Percentiles rank a stretch among this genome's conserved stretches.
Evolutionary conservation across 2,797 vertebrate genomes (phyloP).

Genomic region (Eupleurogrammus muticus): DNA sequence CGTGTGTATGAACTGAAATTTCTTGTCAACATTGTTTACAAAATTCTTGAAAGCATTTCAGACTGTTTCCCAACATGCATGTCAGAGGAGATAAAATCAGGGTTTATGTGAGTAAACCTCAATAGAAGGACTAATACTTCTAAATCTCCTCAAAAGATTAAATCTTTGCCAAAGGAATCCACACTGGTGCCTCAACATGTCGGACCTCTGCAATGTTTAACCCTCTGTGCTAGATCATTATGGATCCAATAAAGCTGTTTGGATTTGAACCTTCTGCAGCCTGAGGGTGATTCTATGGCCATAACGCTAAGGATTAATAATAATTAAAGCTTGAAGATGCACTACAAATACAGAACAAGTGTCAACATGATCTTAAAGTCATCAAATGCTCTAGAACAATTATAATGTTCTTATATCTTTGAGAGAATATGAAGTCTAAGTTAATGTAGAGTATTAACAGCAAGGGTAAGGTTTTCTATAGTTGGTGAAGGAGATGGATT

Average conservation of each 20-base stretch:
- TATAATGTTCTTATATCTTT: constrained; percentile 4
- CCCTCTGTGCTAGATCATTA: constrained; percentile 70
- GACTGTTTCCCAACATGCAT: constrained; percentile 64
- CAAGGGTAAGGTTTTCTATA: constrained; percentile 12
- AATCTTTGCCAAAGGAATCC: constrained; percentile 80
- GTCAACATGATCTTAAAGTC: constrained; percentile 3
- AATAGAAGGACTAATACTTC: constrained; percentile 54
- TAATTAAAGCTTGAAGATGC: constrained; percentile 14
- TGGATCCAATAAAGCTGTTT: constrained; percentile 82
- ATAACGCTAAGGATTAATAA: constrained; percentile 31
- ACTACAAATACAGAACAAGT: constrained; percentile 10
- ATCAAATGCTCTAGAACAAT: constrained; percentile 25
- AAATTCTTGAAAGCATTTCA: constrained; percentile 47
- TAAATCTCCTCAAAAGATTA: constrained; percentile 62
- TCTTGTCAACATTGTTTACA: constrained; percentile 57
- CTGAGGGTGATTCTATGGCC: constrained; percentile 75
- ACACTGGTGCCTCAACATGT: constrained; percentile 78
- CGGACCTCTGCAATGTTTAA: constrained; percentile 74
- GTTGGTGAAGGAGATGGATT: constrained; percentile 16
- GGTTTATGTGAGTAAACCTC: constrained; percentile 46
- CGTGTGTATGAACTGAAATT: constrained; percentile 50
- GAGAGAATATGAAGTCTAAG: constrained; percentile 21
- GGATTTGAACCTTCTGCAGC: constrained; percentile 68
- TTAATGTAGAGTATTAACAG: constrained; percentile 13
- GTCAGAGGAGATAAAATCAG: constrained; percentile 45